These are phyloP conservation scores for Plebejus argus DNA, from an alignment of 2,888 invertebrate genomes.

Conservation along the genomic window DNA sequence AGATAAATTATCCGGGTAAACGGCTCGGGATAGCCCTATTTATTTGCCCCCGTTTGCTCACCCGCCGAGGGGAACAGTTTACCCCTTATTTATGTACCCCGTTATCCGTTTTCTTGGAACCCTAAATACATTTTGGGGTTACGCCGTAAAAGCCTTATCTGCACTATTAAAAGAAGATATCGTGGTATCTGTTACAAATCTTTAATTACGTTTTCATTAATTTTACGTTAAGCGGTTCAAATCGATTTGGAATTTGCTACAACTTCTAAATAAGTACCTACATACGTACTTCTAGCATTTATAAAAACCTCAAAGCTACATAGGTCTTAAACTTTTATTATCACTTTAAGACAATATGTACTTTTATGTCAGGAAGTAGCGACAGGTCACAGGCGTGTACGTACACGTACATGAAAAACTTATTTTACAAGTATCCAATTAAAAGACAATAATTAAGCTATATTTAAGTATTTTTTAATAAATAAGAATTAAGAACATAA, in stretches of 20 bases:
- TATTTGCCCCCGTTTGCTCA: conserved; percentile 11
- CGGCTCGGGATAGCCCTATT: conserved; percentile 21
- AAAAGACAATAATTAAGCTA: too few species aligned
- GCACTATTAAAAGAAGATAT: conserved; percentile 1
- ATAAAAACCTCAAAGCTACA: too few species aligned
- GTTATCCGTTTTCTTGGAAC: conserved; percentile 17
- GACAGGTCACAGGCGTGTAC: too few species aligned
- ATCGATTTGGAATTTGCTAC: not conserved
- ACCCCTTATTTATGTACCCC: conserved; percentile 25
- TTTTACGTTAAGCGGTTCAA: not conserved
- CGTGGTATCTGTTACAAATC: not conserved
- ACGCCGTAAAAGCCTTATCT: conserved; percentile 13
- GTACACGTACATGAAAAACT: too few species aligned
- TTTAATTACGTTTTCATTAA: not conserved
- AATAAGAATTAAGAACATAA: not conserved
- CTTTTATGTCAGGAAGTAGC: too few species aligned
- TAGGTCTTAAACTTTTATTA: too few species aligned
- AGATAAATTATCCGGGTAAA: conserved; percentile 27
- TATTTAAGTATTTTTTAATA: too few species aligned
- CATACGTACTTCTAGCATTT: too few species aligned
- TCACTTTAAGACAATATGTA: too few species aligned
- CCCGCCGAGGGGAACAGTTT: conserved; percentile 8
- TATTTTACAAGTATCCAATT: too few species aligned
- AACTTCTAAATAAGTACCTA: too few species aligned
- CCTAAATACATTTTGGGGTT: conserved; percentile 12